Conservation (phyloP, 37 sponge, comb jelly and placozoan genomes). For the Agelas oroides region DNA sequence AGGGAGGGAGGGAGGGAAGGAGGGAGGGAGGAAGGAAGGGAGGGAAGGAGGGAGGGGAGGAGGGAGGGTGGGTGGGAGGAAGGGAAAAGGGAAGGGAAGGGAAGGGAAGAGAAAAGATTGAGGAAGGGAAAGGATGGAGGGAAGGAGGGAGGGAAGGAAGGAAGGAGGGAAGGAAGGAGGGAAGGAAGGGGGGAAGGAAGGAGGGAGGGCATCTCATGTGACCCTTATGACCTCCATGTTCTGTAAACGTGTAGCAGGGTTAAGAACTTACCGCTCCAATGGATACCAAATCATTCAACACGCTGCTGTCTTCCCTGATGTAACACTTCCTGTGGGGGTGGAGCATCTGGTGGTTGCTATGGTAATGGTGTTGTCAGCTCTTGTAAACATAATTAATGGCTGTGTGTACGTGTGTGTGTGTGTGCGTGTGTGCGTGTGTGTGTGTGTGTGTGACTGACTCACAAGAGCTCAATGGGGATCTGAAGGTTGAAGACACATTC, state of each 20-base stretch:
- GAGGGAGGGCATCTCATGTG: conserved; percentile 12
- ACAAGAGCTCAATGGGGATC: conserved; percentile 75
- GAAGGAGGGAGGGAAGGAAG: background rate
- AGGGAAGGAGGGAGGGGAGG: too few relatives aligned
- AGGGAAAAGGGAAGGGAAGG: too few relatives aligned
- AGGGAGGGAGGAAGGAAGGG: too few relatives aligned
- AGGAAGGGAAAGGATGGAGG: background rate
- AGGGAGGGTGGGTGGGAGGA: background rate
- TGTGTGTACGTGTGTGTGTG: conserved; percentile 36
- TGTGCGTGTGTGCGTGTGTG: conserved; percentile 43
- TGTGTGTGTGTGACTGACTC: conserved; percentile 40
- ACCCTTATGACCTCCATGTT: background rate
- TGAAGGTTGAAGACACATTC: conserved; percentile 76
- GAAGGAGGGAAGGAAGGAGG: background rate
- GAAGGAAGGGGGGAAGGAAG: conserved; percentile 1
- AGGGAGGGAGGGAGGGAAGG: background rate
- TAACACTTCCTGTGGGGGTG: conserved; percentile 49
- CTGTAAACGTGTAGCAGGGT: too few relatives aligned
- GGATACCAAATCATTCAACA: conserved; percentile 25
- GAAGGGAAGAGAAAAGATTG: background rate
- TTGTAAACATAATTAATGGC: background rate
- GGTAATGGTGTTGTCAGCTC: too few relatives aligned
- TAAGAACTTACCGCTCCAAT: conserved; percentile 56
- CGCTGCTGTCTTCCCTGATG: conserved; percentile 38
- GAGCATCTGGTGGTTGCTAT: too few relatives aligned